Evolutionary conservation across 2,797 vertebrate genomes (phyloP).

Genomic region (Podarcis lilfordi): DNA sequence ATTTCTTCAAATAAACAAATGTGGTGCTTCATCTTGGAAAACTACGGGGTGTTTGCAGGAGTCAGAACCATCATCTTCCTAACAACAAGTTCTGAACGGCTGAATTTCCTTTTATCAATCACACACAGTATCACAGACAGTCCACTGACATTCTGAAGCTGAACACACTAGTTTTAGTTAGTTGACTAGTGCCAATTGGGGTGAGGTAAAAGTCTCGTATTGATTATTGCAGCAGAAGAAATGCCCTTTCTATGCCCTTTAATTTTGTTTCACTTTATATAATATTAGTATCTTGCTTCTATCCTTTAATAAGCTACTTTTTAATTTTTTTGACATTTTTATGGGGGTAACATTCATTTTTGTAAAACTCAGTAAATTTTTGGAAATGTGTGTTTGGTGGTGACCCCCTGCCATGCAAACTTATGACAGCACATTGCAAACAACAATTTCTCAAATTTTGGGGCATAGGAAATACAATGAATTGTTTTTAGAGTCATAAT

Average conservation of each 20-base stretch:
- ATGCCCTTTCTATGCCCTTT: background rate
- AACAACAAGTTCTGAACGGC: constrained; percentile 33
- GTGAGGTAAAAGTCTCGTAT: background rate
- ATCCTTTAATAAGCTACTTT: background rate
- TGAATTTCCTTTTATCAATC: constrained; percentile 6
- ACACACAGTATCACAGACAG: background rate
- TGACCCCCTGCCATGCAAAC: background rate
- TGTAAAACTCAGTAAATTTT: background rate
- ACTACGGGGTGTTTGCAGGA: constrained; percentile 23
- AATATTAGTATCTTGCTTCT: background rate
- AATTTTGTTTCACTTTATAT: background rate
- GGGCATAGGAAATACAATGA: background rate
- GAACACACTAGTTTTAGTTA: background rate
- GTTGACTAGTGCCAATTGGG: background rate
- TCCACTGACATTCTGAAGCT: constrained; percentile 5
- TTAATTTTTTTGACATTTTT: background rate
- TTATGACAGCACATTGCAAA: background rate
- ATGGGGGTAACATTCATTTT: background rate
- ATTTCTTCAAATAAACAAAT: constrained; percentile 50
- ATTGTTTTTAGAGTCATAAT: background rate
- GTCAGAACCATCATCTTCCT: constrained; percentile 24
- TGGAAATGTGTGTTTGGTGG: background rate
- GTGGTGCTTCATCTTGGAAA: constrained; percentile 45
- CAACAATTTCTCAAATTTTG: background rate
- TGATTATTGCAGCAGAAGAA: background rate